A percentile compares a stretch with the other conserved stretches of the same genome.
Conservation (phyloP, 2,113 vertebrate species). For the Chionomys nivalis region DNA sequence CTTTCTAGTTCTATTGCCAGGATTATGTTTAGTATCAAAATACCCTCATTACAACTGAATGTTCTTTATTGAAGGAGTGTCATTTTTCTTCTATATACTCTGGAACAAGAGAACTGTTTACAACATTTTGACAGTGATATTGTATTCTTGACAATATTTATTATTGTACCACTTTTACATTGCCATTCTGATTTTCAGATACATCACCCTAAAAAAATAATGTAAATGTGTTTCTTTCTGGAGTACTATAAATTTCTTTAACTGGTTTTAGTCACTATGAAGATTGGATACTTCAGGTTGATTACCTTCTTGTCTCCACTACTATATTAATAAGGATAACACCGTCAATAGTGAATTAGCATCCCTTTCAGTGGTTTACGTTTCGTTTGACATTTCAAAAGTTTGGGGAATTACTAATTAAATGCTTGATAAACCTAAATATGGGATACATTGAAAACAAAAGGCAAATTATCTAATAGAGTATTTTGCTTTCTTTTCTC, state of each 20-base stretch:
- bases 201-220: neutral
- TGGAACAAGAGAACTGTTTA: neutral
- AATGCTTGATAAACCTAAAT: neutral
- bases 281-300: slow-evolving; percentile 11
- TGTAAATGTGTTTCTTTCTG: neutral
- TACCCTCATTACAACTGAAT: neutral
- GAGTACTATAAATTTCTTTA: slow-evolving; percentile 40
- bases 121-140: neutral
- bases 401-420: neutral
- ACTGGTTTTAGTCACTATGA: neutral
- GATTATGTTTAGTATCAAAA: neutral
- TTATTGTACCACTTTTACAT: neutral
- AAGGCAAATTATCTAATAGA: neutral
- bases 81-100: neutral
- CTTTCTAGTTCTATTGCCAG: neutral
- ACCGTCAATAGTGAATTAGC: slow-evolving; percentile 27
- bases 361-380: neutral
- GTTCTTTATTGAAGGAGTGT: neutral
- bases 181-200: neutral
- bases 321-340: neutral
- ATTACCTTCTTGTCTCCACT: neutral
- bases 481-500: neutral
- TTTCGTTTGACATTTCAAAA: slow-evolving; percentile 40
- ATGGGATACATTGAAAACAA: neutral
- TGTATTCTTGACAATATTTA: neutral